Evolutionary conservation across 2,113 vertebrate species (phyloP), one percentile per base, ranked within the genome.

Genomic region (Oreamnos americanus): DNA sequence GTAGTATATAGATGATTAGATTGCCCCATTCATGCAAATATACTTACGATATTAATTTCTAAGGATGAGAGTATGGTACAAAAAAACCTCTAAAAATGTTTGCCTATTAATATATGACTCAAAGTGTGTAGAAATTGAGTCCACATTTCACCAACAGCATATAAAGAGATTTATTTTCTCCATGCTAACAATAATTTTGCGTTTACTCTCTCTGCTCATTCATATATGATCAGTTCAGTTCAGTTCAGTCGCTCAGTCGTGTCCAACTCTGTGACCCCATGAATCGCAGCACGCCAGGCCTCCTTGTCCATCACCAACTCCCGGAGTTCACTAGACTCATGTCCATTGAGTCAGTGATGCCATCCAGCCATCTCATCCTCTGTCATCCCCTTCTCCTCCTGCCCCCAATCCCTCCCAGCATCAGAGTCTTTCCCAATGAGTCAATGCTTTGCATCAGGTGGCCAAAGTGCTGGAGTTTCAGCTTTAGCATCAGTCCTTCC

Each of bases 401-500:
- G 55, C 55, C 55, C 8, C 8, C 55, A 57, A 25, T 57, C 23
- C 3, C 8, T 10, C 21, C 55, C 55, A 25, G 55, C 23, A 57
- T 57, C 21, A 57, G 21, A 9, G 23, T 57, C 55, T 57, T 57
- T 25, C 25, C 21, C 9, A 57, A 2, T 25, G 55, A 57, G 55
- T 57, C 23, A 57, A 25, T 1, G 4, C 55, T 57, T 57, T 0
- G 1, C 55, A 57, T 57, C 0, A 10, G 21, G 23, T 25, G 55
- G 8, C 55, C 55, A 57, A 25, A 57, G 55, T 57, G 25, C 8
- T 57, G 55, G 21, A 57, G 23, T 4, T 57, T 25, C 21, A 57
- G 8, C 55, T 25, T 57, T 10, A 57, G 21, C 23, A 55, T 55
- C 53, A 55, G 1, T 57, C 55, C 55, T 57, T 57, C 21, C 55